These are phyloP conservation scores for Anthonomus grandis DNA, from an alignment of 1,140 invertebrate genomes.

Conservation along the genomic window DNA sequence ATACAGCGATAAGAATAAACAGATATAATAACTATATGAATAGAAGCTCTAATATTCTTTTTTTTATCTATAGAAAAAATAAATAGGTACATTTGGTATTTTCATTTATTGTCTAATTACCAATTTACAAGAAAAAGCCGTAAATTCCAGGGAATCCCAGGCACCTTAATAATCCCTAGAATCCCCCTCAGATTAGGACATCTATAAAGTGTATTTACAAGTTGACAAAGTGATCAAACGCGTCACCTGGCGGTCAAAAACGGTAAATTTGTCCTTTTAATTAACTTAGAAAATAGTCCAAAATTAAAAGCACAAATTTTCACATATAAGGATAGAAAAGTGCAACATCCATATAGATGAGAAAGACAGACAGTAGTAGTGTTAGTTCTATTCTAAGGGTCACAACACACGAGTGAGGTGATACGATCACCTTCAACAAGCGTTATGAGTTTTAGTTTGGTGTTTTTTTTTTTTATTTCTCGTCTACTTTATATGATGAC, in stretches of 20 bases:
- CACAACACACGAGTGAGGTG: constrained; percentile 50
- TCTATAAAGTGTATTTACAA: constrained; percentile 44
- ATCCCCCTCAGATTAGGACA: constrained; percentile 13
- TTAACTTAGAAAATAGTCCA: too few species aligned
- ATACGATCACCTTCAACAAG: constrained; percentile 31
- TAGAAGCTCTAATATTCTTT: constrained; percentile 13
- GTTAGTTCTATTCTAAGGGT: constrained; percentile 35
- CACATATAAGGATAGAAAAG: constrained; percentile 8
- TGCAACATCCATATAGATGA: constrained; percentile 19
- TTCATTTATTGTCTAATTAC: constrained; percentile 27
- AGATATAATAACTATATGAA: constrained; percentile 16
- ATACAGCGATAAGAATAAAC: constrained; percentile 16
- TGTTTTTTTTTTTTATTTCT: constrained; percentile 3
- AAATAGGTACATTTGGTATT: constrained; percentile 24
- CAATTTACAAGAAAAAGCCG: constrained; percentile 24
- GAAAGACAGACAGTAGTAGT: constrained; percentile 32
- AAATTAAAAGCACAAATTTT: constrained; percentile 13
- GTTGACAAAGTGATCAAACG: constrained; percentile 26
- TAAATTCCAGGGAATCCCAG: too few species aligned
- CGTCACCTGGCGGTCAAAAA: constrained; percentile 30
- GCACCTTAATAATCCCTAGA: background rate
- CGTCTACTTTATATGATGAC: too few species aligned
- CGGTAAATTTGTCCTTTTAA: constrained; percentile 9
- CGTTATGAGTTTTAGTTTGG: constrained; percentile 1
- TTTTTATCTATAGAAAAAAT: constrained; percentile 25